Base-by-base conservation (phyloP, 2,888 invertebrate species). In the Apantesis nais region DNA sequence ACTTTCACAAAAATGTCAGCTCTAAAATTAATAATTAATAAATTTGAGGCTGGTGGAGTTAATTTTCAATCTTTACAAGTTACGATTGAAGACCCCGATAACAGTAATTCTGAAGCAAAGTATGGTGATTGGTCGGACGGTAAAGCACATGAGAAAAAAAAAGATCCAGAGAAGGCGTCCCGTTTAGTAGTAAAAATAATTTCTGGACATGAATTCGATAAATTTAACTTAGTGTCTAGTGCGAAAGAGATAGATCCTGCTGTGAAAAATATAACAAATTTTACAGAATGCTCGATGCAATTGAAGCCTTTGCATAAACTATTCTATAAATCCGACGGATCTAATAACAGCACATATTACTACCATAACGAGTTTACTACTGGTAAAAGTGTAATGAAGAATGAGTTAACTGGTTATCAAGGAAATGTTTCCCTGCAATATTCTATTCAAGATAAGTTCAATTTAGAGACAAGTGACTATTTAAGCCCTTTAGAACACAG, bases 11-110 rank as follows among this genome's bases (percentile, higher is more conserved):
- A 88, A 79, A 95, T 95, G 95, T 90, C 92, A 88, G 88, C 84
- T 73, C 81, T 89, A 77, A 95, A 92, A 89, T 83, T 95, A 89
- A 86, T 92, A 83, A 89, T 95, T 84, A 90, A 91, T 81, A 95
- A 92, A 92, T 90, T 90, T 84, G 94, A 92, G 82, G 85, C 73
- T 37, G 64, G 88, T 77, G 91, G 88, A 63, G 78, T 84, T 82
- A 88, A 88, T 84, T 90, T 88, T 80, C 90, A 93, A 88, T 90
- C 88, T 74, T 85, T 94, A 78, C 82, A 88, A 58, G 87, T 95
- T 79, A 89, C 85, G 63, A 89, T 93, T 76, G 84, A 86, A 73
- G 87, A 89, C 68, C 88, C 86, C 62, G 89, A 88, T 58, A 86
- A 82, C 64, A 71, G 63, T 73, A 74, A 76, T 22, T 74, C 78